Conservation (phyloP, 2,888 invertebrate genomes). For the Cacoxenus indagator region DNA sequence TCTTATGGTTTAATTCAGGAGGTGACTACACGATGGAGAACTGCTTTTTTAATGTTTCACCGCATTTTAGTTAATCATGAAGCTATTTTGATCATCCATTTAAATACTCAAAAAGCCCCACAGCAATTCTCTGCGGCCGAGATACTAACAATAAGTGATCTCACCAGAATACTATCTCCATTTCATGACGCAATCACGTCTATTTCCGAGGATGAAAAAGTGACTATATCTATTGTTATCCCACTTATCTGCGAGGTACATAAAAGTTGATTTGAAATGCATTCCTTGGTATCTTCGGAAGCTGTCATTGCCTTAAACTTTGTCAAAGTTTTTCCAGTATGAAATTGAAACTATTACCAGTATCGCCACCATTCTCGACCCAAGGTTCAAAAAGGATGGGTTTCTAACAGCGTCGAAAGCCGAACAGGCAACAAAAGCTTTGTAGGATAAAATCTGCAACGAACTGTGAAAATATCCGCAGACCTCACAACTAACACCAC, state of each 20-base stretch:
- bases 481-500: neutral
- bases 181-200: neutral
- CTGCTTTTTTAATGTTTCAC: neutral
- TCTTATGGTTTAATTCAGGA: neutral
- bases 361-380: neutral
- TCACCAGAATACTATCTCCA: neutral
- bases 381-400: neutral
- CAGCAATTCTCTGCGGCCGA: neutral
- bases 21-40: neutral
- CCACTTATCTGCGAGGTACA: neutral
- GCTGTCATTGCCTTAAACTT: neutral
- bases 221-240: neutral
- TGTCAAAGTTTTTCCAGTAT: neutral
- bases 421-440: neutral
- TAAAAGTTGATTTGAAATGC: neutral
- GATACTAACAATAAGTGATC: neutral
- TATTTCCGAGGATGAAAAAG: neutral
- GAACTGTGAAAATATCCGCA: neutral
- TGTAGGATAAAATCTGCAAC: neutral
- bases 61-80: neutral
- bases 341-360: neutral
- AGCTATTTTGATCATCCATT: neutral
- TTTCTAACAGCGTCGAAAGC: neutral
- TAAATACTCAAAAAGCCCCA: neutral
- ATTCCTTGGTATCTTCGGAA: neutral